Evolutionary conservation across 2,797 vertebrate species (phyloP), one percentile per base, ranked within the genome.

Genomic region (Otus scops): DNA sequence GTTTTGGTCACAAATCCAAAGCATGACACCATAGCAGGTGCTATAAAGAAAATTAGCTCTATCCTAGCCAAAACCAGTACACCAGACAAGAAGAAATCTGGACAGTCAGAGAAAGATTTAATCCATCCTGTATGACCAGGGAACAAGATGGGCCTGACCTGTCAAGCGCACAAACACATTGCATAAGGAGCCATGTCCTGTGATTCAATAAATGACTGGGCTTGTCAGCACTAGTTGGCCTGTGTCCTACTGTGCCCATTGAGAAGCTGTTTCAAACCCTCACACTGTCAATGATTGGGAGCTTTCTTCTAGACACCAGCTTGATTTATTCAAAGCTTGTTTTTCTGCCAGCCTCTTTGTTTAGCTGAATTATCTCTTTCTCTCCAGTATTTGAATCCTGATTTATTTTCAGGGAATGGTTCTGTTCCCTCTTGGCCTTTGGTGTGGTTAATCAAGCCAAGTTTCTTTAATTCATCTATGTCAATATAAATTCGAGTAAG

Each of bases 391-490:
- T 81, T 88, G 41, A 32, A 86, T 84, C 22, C 53, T 69, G 79
- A 78, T 94, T 92, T 88, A 86, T 81, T 95, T 92, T 21, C 36
- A 68, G 38, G 34, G 23, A 88, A 81, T 47, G 23, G 8, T 83
- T 94, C 38, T 59, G 14, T 56, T 94, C 14, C 27, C 41, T 94
- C 21, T 75, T 83, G 76, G 34, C 7, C 15, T 92, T 89, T 81
- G 48, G 23, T 78, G 53, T 41, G 30, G 48, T 92, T 88, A 85
- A 75, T 89, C 48, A 81, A 70, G 51, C 68, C 85, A 85, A 90
- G 79, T 85, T 95, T 85, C 92, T 85, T 89, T 75, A 88, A 80
- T 93, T 92, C 51, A 59, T 87, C 81, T 88, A 36, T 71, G 73
- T 71, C 64, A 74, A 41, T 64, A 68, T 47, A 86, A 90, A 71